Conservation (phyloP, 2,888 invertebrate species). For the Protonemura montana region DNA sequence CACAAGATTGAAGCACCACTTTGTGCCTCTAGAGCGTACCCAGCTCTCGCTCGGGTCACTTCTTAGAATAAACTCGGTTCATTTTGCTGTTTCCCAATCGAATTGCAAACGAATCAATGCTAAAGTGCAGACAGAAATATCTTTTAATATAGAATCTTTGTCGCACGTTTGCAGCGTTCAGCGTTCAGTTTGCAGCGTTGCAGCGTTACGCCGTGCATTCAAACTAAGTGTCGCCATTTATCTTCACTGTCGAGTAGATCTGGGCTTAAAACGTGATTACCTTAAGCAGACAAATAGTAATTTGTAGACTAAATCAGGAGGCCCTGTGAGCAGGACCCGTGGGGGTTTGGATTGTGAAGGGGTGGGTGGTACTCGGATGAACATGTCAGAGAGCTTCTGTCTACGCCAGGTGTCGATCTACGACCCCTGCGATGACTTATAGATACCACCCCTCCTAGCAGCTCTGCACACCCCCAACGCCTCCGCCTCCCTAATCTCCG, state of each 20-base stretch:
- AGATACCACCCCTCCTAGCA: background rate
- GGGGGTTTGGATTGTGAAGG: background rate
- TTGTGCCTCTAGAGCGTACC: too few relatives aligned
- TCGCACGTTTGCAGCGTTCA: too few relatives aligned
- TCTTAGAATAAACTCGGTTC: too few relatives aligned
- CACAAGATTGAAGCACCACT: too few relatives aligned
- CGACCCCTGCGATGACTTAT: constrained; percentile 22
- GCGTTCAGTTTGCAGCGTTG: too few relatives aligned
- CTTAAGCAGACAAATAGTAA: background rate
- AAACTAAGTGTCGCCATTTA: too few relatives aligned
- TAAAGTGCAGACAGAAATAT: too few relatives aligned
- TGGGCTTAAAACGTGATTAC: background rate
- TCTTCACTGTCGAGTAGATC: background rate
- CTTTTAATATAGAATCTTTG: too few relatives aligned
- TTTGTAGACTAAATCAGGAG: background rate
- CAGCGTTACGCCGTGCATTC: too few relatives aligned
- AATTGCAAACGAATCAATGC: too few relatives aligned
- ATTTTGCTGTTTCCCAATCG: too few relatives aligned
- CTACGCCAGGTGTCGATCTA: constrained; percentile 25
- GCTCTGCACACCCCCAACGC: background rate
- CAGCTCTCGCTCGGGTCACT: too few relatives aligned
- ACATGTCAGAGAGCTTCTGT: constrained; percentile 30
- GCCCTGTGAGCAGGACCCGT: background rate
- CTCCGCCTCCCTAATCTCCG: background rate
- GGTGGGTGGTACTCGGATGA: constrained; percentile 24